Base-by-base conservation (phyloP, 2,888 invertebrate species). In the Pterostichus madidus region DNA sequence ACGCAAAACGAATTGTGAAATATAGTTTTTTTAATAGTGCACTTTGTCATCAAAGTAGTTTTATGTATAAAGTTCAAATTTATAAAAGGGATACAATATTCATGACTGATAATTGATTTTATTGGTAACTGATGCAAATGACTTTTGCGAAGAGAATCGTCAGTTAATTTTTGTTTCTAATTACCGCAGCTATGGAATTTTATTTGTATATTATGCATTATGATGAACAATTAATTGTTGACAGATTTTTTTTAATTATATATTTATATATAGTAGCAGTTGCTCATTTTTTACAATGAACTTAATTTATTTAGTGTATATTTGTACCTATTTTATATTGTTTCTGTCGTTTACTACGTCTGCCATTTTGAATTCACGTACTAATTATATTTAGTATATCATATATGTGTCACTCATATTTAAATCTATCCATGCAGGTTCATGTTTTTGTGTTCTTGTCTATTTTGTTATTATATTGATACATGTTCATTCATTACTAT, bases 351-450 rank as follows among this genome's bases (percentile, higher is more conserved):
- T 80, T 80, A 68, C 68, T 80, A 71, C 71, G 44, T 78, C 24
- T 32, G 31, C 68, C 71, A 81, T 73, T 81, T 56, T 75, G 75
- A 61, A 75, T 46, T 15, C 75, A 81, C 81, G 73, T 75, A 75
- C 81, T 81, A 80, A 80, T 80, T 81, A 75, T 81, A 56, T 61
- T 59, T 81, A 73, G 56, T 44, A 81, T 81, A 81, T 73, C 56
- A 81, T 80, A 35, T 52, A 31, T 46, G 49, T 64, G 61, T 79
- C 79, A 52, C 61, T 79, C 79, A 64, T 79, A 78, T 78, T 78
- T 61, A 78, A 78, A 78, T 71, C 44, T 80, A 52, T 53, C 35
- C 53, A 80, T 71, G 68, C 80, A 71, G 71, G 73, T 80, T 80
- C 68, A 80, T 80, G 71, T 53, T 80, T 56, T 80, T 75, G 59